Evolutionary conservation across 2,113 vertebrate species (phyloP).

Genomic region (Campylomormyrus numenius): DNA sequence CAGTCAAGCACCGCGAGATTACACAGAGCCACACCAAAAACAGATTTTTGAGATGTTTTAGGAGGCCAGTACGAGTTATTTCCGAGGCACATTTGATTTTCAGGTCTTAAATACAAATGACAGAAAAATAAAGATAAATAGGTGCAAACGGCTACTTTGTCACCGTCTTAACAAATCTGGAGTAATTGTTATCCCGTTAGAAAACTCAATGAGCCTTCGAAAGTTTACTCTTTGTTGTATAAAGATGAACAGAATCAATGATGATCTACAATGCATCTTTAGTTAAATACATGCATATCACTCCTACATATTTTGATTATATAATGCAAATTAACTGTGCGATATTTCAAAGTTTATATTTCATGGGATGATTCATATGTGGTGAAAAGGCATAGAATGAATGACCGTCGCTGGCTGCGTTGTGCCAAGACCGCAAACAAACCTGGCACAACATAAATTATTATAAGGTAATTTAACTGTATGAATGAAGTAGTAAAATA

Average conservation of each 20-base stretch:
- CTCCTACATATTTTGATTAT: neutral
- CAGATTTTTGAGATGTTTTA: slow-evolving; percentile 23
- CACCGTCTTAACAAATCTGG: neutral
- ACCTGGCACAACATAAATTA: neutral
- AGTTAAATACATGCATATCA: neutral
- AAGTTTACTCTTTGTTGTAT: neutral
- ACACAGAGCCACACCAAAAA: neutral
- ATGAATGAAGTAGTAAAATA: neutral
- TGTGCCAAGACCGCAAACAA: neutral
- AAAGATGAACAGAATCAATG: neutral
- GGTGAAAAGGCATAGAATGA: neutral
- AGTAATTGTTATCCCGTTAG: neutral
- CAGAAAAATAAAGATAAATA: neutral
- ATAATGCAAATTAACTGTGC: neutral
- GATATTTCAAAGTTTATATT: neutral
- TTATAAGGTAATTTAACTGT: neutral
- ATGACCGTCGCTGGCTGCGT: neutral
- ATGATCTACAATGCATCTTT: neutral
- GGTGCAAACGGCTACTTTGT: neutral
- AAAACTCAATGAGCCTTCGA: neutral
- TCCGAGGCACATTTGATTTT: neutral
- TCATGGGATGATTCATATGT: neutral
- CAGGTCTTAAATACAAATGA: neutral
- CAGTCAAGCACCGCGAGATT: slow-evolving; percentile 39
- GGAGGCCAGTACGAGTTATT: neutral